Conservation (phyloP, 64 coral and sea anemone species). For the Catalaphyllia jardinei region DNA sequence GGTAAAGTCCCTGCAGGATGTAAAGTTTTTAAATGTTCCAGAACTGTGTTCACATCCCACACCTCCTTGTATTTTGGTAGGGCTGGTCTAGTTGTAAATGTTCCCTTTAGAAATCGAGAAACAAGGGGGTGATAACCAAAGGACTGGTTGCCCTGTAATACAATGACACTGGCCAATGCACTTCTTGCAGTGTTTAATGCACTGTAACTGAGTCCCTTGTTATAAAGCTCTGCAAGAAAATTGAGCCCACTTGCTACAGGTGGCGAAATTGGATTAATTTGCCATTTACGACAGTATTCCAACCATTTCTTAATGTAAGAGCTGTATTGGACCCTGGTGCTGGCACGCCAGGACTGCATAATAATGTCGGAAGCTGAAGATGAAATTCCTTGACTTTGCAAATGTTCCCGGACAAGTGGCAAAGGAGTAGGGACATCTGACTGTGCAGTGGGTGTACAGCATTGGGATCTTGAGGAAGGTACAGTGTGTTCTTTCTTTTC, state of each 20-base stretch:
- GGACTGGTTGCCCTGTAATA: constrained; percentile 38
- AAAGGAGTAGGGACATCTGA: constrained; percentile 41
- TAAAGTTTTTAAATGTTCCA: too few relatives aligned
- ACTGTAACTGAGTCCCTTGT: constrained; percentile 41
- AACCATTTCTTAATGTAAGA: constrained; percentile 63
- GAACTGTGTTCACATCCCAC: too few relatives aligned
- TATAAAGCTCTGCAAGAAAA: constrained; percentile 42
- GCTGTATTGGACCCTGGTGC: constrained; percentile 57
- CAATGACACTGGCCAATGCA: constrained; percentile 62
- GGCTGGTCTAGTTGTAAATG: constrained; percentile 42
- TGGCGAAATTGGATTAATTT: constrained; percentile 58
- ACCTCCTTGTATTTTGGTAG: background rate
- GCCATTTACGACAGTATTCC: constrained; percentile 51
- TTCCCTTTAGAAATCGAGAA: constrained; percentile 26
- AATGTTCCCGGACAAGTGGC: constrained; percentile 53
- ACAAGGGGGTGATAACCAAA: constrained; percentile 35
- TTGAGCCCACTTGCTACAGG: constrained; percentile 57
- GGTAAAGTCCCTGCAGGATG: too few relatives aligned
- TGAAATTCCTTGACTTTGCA: constrained; percentile 60
- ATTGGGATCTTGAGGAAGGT: constrained; percentile 30
- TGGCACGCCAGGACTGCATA: constrained; percentile 62
- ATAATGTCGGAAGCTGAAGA: constrained; percentile 47
- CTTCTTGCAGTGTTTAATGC: constrained; percentile 56
- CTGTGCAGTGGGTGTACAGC: constrained; percentile 54
- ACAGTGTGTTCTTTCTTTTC: constrained; percentile 32